These are phyloP conservation scores for Taenioides sp. DNA, from an alignment of 2,797 vertebrate species.

Conservation along the genomic window DNA sequence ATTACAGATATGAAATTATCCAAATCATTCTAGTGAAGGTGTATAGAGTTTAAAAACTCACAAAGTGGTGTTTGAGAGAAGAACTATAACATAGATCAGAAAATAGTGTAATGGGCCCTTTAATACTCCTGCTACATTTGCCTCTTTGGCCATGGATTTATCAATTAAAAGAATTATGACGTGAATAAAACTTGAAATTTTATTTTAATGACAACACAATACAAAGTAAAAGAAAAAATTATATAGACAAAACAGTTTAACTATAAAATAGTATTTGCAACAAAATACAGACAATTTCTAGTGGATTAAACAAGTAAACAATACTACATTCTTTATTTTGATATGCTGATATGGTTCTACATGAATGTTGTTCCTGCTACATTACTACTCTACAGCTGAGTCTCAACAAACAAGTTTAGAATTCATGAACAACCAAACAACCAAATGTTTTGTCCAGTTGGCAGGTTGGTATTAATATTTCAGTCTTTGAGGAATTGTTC, in stretches of 20 bases:
- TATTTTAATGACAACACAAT: slow-evolving; percentile 3
- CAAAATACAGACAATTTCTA: no score
- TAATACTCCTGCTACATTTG: no score
- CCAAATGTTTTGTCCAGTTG: slow-evolving; percentile 3
- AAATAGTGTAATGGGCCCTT: no score
- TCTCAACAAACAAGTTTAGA: not conserved
- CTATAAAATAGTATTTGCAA: not conserved
- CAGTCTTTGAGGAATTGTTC: not conserved
- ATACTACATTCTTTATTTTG: not conserved
- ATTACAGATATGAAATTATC: no score
- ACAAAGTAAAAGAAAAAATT: not conserved
- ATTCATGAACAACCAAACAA: not conserved
- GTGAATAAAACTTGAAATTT: not conserved
- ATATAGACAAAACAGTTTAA: not conserved
- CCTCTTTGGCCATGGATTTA: not conserved
- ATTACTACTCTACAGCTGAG: not conserved
- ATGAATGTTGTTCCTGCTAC: not conserved
- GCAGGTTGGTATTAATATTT: not conserved
- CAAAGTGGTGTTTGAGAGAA: no score
- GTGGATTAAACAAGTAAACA: not conserved
- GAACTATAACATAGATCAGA: no score
- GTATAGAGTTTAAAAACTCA: no score
- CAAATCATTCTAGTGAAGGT: no score
- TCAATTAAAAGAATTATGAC: not conserved
- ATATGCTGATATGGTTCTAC: not conserved